Evolutionary conservation across 2,797 vertebrate species (phyloP).

Genomic region (Lepilemur septentrionalis): DNA sequence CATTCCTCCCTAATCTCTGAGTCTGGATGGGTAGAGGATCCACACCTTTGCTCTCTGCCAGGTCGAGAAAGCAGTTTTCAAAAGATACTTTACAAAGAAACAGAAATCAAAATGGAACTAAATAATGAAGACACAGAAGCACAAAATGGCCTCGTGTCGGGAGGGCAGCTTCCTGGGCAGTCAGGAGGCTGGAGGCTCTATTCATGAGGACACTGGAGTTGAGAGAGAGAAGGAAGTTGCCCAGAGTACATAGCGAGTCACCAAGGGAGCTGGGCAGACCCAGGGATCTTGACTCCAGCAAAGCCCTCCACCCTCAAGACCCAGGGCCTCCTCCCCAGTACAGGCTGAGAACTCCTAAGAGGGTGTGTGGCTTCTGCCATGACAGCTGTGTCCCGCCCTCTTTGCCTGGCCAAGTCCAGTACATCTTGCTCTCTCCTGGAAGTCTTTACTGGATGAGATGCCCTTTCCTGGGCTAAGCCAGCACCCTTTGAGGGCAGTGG

Average conservation of each 20-base stretch:
- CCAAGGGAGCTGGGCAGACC: neutral
- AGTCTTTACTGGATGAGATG: neutral
- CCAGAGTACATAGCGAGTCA: neutral
- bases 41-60: neutral
- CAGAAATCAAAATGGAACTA: neutral
- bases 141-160: neutral
- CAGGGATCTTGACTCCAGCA: neutral
- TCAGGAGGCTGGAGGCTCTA: neutral
- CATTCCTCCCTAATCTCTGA: neutral
- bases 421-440: neutral
- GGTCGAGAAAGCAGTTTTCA: neutral
- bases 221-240: neutral
- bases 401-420: neutral
- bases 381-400: neutral
- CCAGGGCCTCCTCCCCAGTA: neutral
- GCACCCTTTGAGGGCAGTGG: neutral
- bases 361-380: neutral
- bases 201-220: neutral
- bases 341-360: neutral
- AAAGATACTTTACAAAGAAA: neutral
- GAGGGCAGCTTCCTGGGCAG: neutral
- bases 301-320: neutral
- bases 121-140: neutral
- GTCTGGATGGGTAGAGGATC: neutral
- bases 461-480: neutral